Evolutionary conservation across 2,888 invertebrate species (phyloP).

Genomic region (Luffia ferchaultella): DNA sequence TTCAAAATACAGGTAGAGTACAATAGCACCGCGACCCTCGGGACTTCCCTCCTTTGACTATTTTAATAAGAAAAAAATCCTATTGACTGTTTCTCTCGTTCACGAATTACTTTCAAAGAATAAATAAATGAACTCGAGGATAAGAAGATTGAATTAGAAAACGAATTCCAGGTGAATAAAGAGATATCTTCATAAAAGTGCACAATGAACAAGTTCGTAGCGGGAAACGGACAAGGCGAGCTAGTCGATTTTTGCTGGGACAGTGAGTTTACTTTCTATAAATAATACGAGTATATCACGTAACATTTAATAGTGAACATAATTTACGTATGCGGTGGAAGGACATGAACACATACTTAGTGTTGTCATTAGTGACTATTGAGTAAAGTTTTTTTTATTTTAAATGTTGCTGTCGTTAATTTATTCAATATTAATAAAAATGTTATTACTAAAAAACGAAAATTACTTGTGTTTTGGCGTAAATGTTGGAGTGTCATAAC

Average conservation of each 20-base stretch:
- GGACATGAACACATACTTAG: too few relatives aligned
- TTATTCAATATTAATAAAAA: conserved; percentile 39
- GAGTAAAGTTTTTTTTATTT: too few relatives aligned
- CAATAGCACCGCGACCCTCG: conserved; percentile 40
- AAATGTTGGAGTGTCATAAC: too few relatives aligned
- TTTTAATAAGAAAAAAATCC: conserved; percentile 55
- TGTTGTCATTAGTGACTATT: too few relatives aligned
- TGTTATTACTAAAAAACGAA: conserved; percentile 50
- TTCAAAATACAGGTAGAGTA: conserved; percentile 52
- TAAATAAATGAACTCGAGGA: conserved; percentile 37
- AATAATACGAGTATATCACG: too few relatives aligned
- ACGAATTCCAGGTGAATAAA: conserved; percentile 52
- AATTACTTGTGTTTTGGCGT: conserved; percentile 53
- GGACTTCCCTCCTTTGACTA: conserved; percentile 45
- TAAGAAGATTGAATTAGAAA: conserved; percentile 52
- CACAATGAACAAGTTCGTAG: conserved; percentile 46
- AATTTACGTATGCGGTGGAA: too few relatives aligned
- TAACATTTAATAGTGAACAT: too few relatives aligned
- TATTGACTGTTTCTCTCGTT: conserved; percentile 28
- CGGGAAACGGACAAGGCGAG: conserved; percentile 31
- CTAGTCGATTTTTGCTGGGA: too few relatives aligned
- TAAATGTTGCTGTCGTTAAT: conserved; percentile 16
- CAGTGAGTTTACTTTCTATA: too few relatives aligned
- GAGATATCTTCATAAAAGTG: conserved; percentile 51
- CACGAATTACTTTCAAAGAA: conserved; percentile 53